Conservation (phyloP, 1,140 invertebrate genomes). For the Drosophila parabipectinata region DNA sequence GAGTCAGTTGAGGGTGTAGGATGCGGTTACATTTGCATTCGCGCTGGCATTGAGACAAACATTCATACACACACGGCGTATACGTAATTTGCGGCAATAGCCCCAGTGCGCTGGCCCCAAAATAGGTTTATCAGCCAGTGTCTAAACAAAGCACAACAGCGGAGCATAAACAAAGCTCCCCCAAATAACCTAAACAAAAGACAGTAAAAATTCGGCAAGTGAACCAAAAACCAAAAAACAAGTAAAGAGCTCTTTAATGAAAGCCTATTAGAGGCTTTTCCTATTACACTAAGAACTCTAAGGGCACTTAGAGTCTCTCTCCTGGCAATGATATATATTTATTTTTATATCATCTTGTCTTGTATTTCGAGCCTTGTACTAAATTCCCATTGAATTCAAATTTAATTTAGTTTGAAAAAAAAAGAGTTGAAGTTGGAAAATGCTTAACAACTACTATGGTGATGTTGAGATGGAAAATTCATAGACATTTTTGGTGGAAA, state of each 20-base stretch:
- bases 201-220: not conserved
- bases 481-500: not conserved
- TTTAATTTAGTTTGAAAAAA: not conserved
- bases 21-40: not conserved
- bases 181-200: not conserved
- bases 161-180: not conserved
- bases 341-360: too few relatives aligned
- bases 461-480: too few relatives aligned
- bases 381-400: not conserved
- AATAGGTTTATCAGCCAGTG: conserved; percentile 5
- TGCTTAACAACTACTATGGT: too few relatives aligned
- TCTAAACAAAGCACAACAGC: conserved; percentile 1
- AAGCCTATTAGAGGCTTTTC: not conserved
- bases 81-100: not conserved
- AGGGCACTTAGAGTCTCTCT: not conserved
- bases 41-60: not conserved
- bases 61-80: not conserved
- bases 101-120: not conserved
- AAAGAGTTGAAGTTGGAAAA: not conserved
- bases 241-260: not conserved
- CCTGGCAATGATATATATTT: not conserved
- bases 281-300: not conserved
- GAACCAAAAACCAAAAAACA: not conserved
- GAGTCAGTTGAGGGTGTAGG: not conserved
- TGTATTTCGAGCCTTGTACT: not conserved